A percentile compares a stretch with the other conserved stretches of the same genome.
Conservation (phyloP, 2,888 invertebrate species). For the Nomada hirtipes region DNA sequence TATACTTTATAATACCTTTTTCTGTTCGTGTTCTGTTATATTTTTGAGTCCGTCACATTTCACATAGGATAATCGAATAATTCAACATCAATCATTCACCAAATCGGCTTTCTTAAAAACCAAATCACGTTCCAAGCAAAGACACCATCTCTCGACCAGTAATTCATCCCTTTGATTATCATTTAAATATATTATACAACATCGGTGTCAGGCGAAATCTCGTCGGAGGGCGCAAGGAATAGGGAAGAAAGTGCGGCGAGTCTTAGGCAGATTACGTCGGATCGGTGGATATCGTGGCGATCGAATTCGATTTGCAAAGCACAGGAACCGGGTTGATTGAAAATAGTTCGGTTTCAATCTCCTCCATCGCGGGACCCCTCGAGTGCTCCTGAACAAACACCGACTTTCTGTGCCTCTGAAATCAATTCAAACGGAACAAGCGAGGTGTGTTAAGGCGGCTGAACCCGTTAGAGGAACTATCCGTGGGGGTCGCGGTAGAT, state of each 20-base stretch:
- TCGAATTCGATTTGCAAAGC: conserved; percentile 78
- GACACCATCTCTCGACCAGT: too few species aligned
- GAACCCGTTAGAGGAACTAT: conserved; percentile 33
- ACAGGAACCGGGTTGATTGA: conserved; percentile 71
- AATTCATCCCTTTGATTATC: background rate
- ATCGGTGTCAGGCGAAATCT: conserved; percentile 1
- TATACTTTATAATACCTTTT: too few species aligned
- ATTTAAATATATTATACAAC: conserved; percentile 1
- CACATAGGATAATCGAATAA: too few species aligned
- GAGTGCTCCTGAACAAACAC: conserved; percentile 78
- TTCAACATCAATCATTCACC: too few species aligned
- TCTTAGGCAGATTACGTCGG: conserved; percentile 59
- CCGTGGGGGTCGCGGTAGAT: background rate
- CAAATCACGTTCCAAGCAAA: background rate
- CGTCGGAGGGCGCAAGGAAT: conserved; percentile 6
- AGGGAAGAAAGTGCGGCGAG: background rate
- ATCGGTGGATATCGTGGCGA: conserved; percentile 60
- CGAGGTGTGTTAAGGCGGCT: conserved; percentile 74
- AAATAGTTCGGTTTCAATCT: conserved; percentile 79
- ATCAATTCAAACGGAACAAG: conserved; percentile 74
- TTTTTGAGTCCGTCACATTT: too few species aligned
- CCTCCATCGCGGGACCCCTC: conserved; percentile 65
- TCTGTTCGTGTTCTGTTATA: too few species aligned
- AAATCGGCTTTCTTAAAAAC: background rate
- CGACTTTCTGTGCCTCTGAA: conserved; percentile 71